Evolutionary conservation across 2,113 vertebrate species (phyloP), one percentile per base, ranked within the genome.

Genomic region (Ariopsis seemanni): DNA sequence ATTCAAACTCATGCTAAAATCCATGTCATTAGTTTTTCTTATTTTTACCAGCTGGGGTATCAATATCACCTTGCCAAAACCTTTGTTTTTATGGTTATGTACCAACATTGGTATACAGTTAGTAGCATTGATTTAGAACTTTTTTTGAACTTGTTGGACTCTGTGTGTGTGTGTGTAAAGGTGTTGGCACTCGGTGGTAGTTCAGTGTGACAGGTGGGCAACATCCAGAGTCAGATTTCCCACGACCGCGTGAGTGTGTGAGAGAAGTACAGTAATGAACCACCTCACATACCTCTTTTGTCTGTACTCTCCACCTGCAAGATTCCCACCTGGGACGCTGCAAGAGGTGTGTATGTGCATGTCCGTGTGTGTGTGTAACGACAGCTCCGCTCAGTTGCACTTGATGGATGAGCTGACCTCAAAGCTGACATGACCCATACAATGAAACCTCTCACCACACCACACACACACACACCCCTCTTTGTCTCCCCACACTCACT

Each of bases 191-290:
- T 86, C 42, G 52, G 9, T 78, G 52, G 27, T 34, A 27, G 42
- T 9, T 30, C 42, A 52, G 60, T 27, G 72, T 67, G 78, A 71
- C 67, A 87, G 79, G 80, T 87, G 86, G 86, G 53, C 67, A 83
- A 82, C 79, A 82, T 55, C n/a, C 42, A 87, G 86, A 20, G 86
- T 87, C 86, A 83, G 17, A 74, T 87, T 87, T 58, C 69, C 57
- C n/a, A 2, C 18, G 34, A 34, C 17, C 27, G 85, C 69, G 77
- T 87, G 65, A 79, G 82, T 34, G 67, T 63, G 86, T 86, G 53
- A 80, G 53, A 91, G 93, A 91, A 91, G 90, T 91, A 90, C 92
- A 92, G 94, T 95, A 94, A 95, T 95, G 89, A 92, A 92, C 93
- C 93, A 92, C 93, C 92, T 95, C 92, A 95, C 93, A 92, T 58